Conservation (phyloP, 2,888 invertebrate genomes). For the Limenitis camilla region DNA sequence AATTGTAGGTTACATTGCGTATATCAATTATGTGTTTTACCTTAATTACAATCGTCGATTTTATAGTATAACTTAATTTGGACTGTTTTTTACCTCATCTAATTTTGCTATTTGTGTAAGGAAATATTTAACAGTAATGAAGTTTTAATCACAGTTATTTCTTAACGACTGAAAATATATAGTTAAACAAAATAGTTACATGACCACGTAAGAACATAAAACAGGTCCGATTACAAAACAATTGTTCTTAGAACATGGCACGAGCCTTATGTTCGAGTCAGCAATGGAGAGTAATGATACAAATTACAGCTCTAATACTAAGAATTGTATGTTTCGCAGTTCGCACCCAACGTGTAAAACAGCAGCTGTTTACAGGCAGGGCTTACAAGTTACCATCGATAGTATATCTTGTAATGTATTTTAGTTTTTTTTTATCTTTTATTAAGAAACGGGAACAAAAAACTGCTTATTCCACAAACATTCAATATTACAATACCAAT, state of each 20-base stretch:
- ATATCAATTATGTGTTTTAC: conserved; percentile 11
- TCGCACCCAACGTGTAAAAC: background rate
- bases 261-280: conserved; percentile 2
- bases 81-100: too few relatives aligned
- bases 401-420: background rate
- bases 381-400: too few relatives aligned
- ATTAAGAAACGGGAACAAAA: background rate
- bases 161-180: background rate
- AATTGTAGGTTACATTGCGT: conserved; percentile 15
- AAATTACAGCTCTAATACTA: conserved; percentile 11
- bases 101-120: too few relatives aligned
- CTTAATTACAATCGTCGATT: conserved; percentile 6
- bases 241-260: conserved; percentile 10
- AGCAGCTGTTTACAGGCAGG: too few relatives aligned
- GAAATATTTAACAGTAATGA: too few relatives aligned
- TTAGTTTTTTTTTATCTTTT: background rate
- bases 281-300: conserved; percentile 12
- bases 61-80: conserved; percentile 3
- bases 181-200: background rate
- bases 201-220: conserved; percentile 4
- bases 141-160: too few relatives aligned
- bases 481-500: conserved; percentile 19
- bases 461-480: background rate
- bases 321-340: conserved; percentile 3
- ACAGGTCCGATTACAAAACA: conserved; percentile 6